phyloP scores from a whole-genome alignment of 2,113 vertebrate genomes.

The Glareola pratincola region DNA sequence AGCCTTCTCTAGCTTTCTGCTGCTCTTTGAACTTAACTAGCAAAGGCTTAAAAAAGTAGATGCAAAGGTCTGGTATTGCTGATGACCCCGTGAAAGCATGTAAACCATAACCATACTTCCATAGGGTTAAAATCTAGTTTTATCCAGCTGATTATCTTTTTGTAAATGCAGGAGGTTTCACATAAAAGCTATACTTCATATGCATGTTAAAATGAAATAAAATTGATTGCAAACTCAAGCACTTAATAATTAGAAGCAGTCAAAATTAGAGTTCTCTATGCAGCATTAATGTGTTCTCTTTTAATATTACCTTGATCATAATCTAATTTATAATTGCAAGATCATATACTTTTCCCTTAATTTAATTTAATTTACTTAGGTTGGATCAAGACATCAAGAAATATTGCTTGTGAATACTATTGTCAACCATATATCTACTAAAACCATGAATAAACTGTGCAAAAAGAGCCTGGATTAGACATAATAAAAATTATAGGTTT shows the following conservation, averaged over 20 bases:
- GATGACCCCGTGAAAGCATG: background rate
- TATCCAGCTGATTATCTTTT: background rate
- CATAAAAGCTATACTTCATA: background rate
- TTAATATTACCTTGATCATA: background rate
- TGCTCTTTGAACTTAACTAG: background rate
- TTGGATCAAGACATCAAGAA: background rate
- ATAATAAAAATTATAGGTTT: background rate
- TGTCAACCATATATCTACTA: background rate
- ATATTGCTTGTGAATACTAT: background rate
- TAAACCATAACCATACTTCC: background rate
- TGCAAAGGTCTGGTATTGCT: background rate
- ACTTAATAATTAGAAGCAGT: background rate
- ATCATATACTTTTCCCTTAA: background rate
- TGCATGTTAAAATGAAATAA: background rate
- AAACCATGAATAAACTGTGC: background rate
- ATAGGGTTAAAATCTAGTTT: background rate
- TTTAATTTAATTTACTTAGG: background rate
- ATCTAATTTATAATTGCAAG: background rate
- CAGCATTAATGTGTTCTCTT: background rate
- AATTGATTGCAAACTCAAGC: background rate
- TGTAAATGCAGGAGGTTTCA: background rate
- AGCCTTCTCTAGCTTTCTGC: background rate
- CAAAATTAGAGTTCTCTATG: background rate
- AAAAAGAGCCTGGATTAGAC: background rate
- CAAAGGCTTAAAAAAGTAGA: background rate